Percentiles rank a stretch among this genome's conserved stretches.
Conservation (phyloP, 1,140 invertebrate genomes). For the Caerostris darwini region DNA sequence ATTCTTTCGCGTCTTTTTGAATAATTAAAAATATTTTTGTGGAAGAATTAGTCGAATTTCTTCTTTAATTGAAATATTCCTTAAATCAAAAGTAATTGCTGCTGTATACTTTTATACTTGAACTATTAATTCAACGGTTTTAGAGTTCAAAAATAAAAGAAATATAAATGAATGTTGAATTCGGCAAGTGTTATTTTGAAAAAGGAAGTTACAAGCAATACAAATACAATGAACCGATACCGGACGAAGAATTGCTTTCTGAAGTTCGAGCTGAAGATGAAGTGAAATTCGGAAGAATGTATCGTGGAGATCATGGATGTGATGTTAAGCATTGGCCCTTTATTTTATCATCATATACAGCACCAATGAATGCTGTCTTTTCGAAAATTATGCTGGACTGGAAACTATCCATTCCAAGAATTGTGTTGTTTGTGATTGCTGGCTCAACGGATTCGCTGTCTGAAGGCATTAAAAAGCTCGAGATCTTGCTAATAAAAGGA, state of each 20-base stretch:
- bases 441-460: not conserved
- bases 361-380: not conserved
- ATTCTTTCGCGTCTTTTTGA: no score
- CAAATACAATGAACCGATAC: not conserved
- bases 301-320: not conserved
- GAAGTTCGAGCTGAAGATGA: not conserved
- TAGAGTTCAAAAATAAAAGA: not conserved
- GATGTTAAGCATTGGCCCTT: not conserved
- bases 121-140: not conserved
- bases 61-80: no score
- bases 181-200: conserved; percentile 4
- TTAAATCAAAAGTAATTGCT: not conserved
- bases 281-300: not conserved
- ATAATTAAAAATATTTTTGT: no score
- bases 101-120: not conserved
- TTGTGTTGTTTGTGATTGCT: conserved; percentile 2
- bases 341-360: not conserved
- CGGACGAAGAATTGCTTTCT: not conserved
- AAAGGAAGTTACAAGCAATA: not conserved
- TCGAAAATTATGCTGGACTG: not conserved
- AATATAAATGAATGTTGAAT: not conserved
- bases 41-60: no score
- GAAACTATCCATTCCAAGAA: not conserved
- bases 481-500: not conserved
- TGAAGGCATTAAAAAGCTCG: not conserved